Percentiles rank a stretch among this genome's conserved stretches.
Evolutionary conservation across 2,113 vertebrate genomes (phyloP).

Genomic region (Zosterops hypoxanthus): DNA sequence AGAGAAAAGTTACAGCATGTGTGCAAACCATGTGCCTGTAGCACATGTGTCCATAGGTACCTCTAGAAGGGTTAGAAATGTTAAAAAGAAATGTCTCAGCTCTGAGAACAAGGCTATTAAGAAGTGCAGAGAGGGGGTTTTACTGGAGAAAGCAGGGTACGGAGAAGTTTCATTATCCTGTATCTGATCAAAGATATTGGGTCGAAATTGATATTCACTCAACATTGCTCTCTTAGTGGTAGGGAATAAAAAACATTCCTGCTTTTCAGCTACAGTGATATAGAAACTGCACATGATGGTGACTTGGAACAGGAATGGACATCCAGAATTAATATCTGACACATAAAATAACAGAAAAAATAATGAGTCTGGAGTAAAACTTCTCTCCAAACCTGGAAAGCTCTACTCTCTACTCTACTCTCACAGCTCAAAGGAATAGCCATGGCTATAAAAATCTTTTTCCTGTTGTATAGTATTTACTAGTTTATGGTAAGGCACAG

Average conservation of each 20-base stretch:
- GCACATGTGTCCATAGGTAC: neutral
- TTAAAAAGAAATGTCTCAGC: neutral
- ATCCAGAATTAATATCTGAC: neutral
- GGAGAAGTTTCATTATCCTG: neutral
- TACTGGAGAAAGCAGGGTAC: neutral
- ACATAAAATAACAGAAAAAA: constrained; percentile 5
- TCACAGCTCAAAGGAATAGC: constrained; percentile 39
- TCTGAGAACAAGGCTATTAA: neutral
- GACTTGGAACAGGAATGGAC: neutral
- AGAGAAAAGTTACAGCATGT: neutral
- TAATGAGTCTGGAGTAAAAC: neutral
- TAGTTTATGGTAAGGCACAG: constrained; percentile 39
- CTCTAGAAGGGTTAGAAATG: neutral
- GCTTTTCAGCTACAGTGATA: neutral
- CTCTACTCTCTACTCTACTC: constrained; percentile 5
- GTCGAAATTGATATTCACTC: neutral
- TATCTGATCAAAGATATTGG: neutral
- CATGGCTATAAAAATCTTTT: constrained; percentile 25
- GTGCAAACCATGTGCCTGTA: neutral
- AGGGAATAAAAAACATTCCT: neutral
- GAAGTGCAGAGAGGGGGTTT: neutral
- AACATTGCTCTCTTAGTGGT: neutral
- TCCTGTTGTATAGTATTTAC: constrained; percentile 9
- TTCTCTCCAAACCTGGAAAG: neutral
- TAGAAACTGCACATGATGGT: neutral